phyloP scores from a whole-genome alignment of 53 echinoderm and acorn worm species.

The Luidia sarsii region DNA sequence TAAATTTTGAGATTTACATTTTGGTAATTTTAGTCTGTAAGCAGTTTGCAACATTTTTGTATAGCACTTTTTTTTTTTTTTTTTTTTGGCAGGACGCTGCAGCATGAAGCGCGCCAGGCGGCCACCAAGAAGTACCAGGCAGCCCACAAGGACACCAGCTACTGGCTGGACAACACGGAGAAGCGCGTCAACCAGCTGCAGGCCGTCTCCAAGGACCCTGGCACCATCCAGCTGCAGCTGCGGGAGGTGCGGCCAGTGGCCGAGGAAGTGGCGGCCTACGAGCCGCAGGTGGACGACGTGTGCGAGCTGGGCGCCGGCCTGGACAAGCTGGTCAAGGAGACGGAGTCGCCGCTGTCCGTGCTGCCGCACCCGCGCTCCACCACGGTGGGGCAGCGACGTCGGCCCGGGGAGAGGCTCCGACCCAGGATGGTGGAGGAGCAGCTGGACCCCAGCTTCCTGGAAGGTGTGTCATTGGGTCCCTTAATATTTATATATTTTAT shows the following conservation, averaged over 20 bases:
- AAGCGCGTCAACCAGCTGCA: constrained; percentile 83
- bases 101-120: constrained; percentile 76
- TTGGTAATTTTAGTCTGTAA: no score
- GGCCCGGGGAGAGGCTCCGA: constrained; percentile 68
- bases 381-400: constrained; percentile 59
- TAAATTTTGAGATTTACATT: no score
- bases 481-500: no score
- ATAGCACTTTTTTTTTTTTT: no score
- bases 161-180: constrained; percentile 88
- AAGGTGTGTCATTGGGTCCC: no score
- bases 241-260: constrained; percentile 80
- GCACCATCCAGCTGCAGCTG: constrained; percentile 81
- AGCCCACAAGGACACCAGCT: constrained; percentile 67
- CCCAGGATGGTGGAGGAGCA: constrained; percentile 65
- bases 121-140: constrained; percentile 79
- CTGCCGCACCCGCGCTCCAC: constrained; percentile 86
- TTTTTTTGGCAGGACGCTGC: constrained; percentile 75
- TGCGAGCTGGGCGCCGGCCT: constrained; percentile 70
- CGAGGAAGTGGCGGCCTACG: constrained; percentile 80
- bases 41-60: no score
- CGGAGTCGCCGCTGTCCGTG: constrained; percentile 71
- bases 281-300: constrained; percentile 72
- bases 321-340: constrained; percentile 74
- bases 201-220: constrained; percentile 79
- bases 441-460: constrained; percentile 73